These are phyloP conservation scores for Abramis brama DNA, from an alignment of 2,113 vertebrate genomes.

Conservation along the genomic window DNA sequence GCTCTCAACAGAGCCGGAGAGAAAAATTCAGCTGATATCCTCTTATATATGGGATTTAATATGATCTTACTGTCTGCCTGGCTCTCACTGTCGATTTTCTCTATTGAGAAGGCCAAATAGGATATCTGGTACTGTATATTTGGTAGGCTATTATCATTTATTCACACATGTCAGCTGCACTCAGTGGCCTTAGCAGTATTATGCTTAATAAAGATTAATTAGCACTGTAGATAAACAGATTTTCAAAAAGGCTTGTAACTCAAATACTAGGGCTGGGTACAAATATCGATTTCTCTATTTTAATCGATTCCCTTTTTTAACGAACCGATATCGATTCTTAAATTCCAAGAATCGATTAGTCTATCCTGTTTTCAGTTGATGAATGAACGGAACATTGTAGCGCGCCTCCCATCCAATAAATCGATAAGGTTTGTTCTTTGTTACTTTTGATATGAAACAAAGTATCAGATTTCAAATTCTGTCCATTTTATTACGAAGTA, in stretches of 20 bases:
- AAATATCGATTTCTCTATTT: no score
- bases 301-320: no score
- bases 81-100: background rate
- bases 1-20: conserved; percentile 3
- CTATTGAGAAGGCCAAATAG: background rate
- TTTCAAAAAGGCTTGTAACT: background rate
- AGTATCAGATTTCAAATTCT: no score
- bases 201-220: background rate
- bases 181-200: conserved; percentile 2
- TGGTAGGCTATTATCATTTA: background rate
- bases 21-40: conserved; percentile 21
- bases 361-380: no score
- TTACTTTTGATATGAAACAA: no score
- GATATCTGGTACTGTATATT: background rate
- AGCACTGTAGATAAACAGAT: background rate
- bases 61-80: background rate
- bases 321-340: no score
- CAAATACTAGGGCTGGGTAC: background rate
- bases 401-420: no score
- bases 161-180: background rate
- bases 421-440: no score
- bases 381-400: no score
- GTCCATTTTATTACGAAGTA: no score
- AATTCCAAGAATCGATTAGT: no score
- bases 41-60: conserved; percentile 12